These are phyloP conservation scores for Rhaphigaster nebulosa DNA, from an alignment of 2,888 invertebrate genomes.

Conservation along the genomic window DNA sequence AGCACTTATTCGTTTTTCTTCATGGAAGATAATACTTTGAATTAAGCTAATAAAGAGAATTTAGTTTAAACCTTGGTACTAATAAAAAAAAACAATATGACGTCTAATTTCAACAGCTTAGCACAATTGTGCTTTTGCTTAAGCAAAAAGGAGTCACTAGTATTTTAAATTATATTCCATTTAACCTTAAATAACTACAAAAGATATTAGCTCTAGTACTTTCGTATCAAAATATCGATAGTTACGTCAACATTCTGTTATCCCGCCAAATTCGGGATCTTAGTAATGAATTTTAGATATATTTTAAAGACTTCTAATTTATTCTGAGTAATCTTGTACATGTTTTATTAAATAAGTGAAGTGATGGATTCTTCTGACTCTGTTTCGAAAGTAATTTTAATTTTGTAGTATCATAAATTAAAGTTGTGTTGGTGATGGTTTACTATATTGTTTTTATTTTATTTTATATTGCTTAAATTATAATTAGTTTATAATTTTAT, in stretches of 20 bases:
- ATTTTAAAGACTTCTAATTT: background rate
- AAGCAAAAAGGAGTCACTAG: too few relatives aligned
- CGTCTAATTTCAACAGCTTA: too few relatives aligned
- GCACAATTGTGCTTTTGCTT: too few relatives aligned
- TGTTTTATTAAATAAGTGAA: background rate
- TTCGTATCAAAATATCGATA: background rate
- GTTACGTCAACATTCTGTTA: background rate
- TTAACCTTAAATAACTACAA: background rate
- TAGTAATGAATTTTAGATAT: background rate
- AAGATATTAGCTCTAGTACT: background rate
- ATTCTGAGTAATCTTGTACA: background rate
- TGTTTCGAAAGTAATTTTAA: conserved; percentile 70
- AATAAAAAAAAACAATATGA: too few relatives aligned
- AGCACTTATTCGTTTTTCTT: too few relatives aligned
- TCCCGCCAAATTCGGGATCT: background rate
- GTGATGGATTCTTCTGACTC: conserved; percentile 71
- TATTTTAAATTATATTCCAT: background rate
- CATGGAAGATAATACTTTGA: too few relatives aligned
- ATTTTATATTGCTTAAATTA: background rate
- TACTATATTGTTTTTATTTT: background rate
- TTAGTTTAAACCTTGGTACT: too few relatives aligned
- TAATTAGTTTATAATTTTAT: background rate
- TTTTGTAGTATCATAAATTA: conserved; percentile 59
- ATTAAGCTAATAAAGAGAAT: too few relatives aligned
- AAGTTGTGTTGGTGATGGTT: background rate